Conservation (phyloP, 2,797 vertebrate genomes). For the Enteromius treurensis region DNA sequence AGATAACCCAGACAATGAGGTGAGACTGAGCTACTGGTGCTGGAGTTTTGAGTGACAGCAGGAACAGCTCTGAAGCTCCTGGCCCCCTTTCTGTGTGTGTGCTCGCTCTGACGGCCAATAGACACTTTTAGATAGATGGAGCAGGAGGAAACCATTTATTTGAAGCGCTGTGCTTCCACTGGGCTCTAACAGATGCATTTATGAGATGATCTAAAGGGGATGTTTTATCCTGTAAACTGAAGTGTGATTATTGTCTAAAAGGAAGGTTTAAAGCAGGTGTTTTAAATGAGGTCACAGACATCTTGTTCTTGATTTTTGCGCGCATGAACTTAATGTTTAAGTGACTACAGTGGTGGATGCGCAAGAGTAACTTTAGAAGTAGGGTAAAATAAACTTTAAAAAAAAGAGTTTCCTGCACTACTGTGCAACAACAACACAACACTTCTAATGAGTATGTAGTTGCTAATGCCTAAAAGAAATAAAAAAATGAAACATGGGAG, state of each 20-base stretch:
- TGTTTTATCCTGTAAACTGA: background rate
- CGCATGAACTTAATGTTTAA: background rate
- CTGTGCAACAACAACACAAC: background rate
- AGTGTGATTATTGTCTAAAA: background rate
- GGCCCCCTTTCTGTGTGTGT: constrained; percentile 67
- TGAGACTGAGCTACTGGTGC: constrained; percentile 56
- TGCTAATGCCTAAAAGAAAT: background rate
- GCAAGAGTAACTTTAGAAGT: background rate
- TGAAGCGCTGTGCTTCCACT: background rate
- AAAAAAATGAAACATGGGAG: background rate
- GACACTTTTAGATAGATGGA: constrained; percentile 49
- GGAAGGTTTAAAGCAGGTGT: background rate
- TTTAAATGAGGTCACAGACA: background rate
- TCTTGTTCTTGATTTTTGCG: background rate
- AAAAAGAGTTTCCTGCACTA: background rate
- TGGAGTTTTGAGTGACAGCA: constrained; percentile 67
- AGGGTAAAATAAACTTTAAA: background rate
- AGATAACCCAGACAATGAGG: constrained; percentile 64
- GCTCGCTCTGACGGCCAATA: constrained; percentile 61
- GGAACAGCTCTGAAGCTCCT: constrained; percentile 60
- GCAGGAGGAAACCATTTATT: constrained; percentile 29
- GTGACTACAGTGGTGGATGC: background rate
- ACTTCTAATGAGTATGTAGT: too few species aligned
- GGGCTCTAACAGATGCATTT: background rate
- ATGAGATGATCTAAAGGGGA: background rate